Conservation (phyloP, 2,888 invertebrate genomes). For the Eupithecia insigniata region DNA sequence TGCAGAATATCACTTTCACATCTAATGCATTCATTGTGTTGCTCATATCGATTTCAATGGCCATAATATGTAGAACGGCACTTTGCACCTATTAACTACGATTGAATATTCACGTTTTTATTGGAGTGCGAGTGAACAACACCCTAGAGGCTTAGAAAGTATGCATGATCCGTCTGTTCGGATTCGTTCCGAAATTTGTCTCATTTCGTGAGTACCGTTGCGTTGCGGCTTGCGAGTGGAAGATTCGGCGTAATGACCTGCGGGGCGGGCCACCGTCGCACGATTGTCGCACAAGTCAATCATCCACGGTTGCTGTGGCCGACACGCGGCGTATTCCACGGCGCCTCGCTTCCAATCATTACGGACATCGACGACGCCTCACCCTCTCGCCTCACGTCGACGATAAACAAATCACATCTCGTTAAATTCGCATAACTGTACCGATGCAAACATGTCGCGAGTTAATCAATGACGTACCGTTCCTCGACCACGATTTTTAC, state of each 20-base stretch:
- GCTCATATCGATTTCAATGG: conserved; percentile 39
- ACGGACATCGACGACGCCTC: conserved; percentile 15
- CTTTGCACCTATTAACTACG: conserved; percentile 34
- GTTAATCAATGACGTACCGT: conserved; percentile 42
- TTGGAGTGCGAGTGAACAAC: conserved; percentile 37
- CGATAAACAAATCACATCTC: conserved; percentile 54
- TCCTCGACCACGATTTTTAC: conserved; percentile 27
- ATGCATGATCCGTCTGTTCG: conserved; percentile 49
- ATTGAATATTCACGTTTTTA: conserved; percentile 36
- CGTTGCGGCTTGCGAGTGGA: conserved; percentile 45
- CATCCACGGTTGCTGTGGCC: conserved; percentile 55
- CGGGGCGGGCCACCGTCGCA: conserved; percentile 50
- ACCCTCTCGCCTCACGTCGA: conserved; percentile 25
- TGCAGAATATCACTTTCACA: conserved; percentile 47
- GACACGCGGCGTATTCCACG: conserved; percentile 52
- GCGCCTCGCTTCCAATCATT: conserved; percentile 36
- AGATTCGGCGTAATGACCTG: conserved; percentile 49
- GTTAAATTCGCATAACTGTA: conserved; percentile 52
- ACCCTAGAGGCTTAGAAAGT: conserved; percentile 45
- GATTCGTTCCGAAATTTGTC: conserved; percentile 59
- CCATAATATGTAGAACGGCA: conserved; percentile 40
- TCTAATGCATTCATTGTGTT: conserved; percentile 43
- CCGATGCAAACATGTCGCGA: conserved; percentile 46
- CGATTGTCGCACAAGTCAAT: conserved; percentile 63
- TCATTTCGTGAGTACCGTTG: conserved; percentile 64